Conservation (phyloP, 2,888 invertebrate species). For the Tanytarsus gracilentus region DNA sequence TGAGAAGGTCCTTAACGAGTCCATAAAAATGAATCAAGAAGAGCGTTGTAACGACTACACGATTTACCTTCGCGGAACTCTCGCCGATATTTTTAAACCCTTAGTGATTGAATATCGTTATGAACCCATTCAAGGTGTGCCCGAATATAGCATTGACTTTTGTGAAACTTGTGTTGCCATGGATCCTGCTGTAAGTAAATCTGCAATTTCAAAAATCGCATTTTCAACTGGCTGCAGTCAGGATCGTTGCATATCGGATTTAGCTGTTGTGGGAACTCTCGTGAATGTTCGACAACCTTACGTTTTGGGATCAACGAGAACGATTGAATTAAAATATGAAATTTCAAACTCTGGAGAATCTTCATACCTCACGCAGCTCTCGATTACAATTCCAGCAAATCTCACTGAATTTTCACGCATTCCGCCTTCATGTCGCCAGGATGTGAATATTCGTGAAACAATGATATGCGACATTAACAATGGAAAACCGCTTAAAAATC, state of each 20-base stretch:
- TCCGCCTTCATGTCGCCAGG: conserved; percentile 37
- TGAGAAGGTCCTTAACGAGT: neutral
- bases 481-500: neutral
- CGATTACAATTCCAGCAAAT: conserved; percentile 42
- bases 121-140: conserved; percentile 38
- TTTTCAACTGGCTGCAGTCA: conserved; percentile 42
- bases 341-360: conserved; percentile 45
- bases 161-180: conserved; percentile 41
- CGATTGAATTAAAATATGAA: conserved; percentile 38
- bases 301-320: conserved; percentile 39
- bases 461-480: conserved; percentile 22
- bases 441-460: neutral
- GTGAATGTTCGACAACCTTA: conserved; percentile 35
- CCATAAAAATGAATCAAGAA: conserved; percentile 2
- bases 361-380: conserved; percentile 45
- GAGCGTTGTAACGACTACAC: conserved; percentile 38
- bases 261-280: conserved; percentile 32
- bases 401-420: conserved; percentile 38
- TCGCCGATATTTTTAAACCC: conserved; percentile 42
- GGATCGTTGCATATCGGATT: conserved; percentile 41
- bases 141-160: conserved; percentile 38
- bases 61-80: conserved; percentile 38
- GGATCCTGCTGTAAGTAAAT: conserved; percentile 39
- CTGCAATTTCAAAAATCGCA: conserved; percentile 38
- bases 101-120: conserved; percentile 42